Evolutionary conservation across 2,888 invertebrate species (phyloP).

Genomic region (Aproaerema taeniolella): DNA sequence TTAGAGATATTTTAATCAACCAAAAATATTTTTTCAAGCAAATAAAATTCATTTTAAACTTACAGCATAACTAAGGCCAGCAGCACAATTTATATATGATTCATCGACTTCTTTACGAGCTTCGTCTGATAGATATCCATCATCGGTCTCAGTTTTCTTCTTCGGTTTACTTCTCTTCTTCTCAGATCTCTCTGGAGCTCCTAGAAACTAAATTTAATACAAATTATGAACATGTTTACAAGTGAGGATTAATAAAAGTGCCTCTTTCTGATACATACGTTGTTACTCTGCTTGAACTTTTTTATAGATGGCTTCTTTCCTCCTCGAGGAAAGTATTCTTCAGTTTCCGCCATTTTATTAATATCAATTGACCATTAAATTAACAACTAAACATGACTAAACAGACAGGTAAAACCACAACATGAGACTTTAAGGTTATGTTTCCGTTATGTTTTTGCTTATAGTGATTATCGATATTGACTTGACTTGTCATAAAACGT

Average conservation of each 20-base stretch:
- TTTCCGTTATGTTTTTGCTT: conserved; percentile 24
- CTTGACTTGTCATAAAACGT: no score
- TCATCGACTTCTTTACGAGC: conserved; percentile 42
- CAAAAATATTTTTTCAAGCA: neutral
- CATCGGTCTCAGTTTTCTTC: conserved; percentile 56
- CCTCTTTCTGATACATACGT: conserved; percentile 40
- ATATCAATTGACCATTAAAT: conserved; percentile 11
- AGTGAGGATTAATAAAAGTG: no score
- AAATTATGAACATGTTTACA: neutral
- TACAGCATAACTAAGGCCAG: conserved; percentile 53
- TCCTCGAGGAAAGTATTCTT: conserved; percentile 78
- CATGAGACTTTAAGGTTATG: conserved; percentile 40
- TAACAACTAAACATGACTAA: no score
- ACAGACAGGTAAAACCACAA: no score
- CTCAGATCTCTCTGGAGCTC: conserved; percentile 56
- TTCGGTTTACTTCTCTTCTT: conserved; percentile 55
- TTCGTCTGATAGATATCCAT: conserved; percentile 66
- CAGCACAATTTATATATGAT: conserved; percentile 51
- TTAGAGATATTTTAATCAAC: neutral
- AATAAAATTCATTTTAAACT: no score
- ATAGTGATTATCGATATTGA: no score
- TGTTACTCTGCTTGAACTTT: conserved; percentile 62
- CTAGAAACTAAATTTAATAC: conserved; percentile 45
- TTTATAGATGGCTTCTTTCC: conserved; percentile 66
- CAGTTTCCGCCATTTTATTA: conserved; percentile 51